phyloP scores from a whole-genome alignment of 2,888 invertebrate species.

The Pachliopta kotzebuea region DNA sequence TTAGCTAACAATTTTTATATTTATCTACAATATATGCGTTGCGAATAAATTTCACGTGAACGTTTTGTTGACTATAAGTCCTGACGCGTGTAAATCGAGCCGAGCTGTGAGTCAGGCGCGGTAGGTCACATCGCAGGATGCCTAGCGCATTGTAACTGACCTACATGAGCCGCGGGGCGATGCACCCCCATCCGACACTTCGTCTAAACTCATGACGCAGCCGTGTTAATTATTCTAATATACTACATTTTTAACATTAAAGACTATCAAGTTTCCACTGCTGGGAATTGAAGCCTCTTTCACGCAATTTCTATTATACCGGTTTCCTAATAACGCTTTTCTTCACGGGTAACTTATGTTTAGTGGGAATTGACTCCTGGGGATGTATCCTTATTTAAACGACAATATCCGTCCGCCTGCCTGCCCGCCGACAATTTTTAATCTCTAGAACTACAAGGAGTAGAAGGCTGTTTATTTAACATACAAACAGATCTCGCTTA shows the following conservation, averaged over 20 bases:
- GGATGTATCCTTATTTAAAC: too few relatives aligned
- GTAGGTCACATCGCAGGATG: conserved; percentile 38
- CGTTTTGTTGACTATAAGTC: conserved; percentile 23
- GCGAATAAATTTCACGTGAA: background rate
- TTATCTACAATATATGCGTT: background rate
- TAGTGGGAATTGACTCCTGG: too few relatives aligned
- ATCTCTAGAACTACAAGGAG: too few relatives aligned
- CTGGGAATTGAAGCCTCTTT: too few relatives aligned
- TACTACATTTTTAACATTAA: background rate
- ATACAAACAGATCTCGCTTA: too few relatives aligned
- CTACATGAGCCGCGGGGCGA: conserved; percentile 59
- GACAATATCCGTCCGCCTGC: too few relatives aligned
- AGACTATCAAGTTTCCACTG: too few relatives aligned
- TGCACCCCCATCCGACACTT: conserved; percentile 52
- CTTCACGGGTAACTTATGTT: too few relatives aligned
- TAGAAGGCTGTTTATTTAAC: too few relatives aligned
- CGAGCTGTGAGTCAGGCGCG: conserved; percentile 38
- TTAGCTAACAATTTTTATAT: background rate
- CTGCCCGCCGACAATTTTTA: too few relatives aligned
- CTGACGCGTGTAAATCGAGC: conserved; percentile 29
- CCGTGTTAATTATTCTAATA: conserved; percentile 2
- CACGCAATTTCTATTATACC: too few relatives aligned
- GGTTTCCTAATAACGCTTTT: too few relatives aligned
- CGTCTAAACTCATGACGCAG: conserved; percentile 59
- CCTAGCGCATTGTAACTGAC: conserved; percentile 57